phyloP scores from a whole-genome alignment of 2,113 vertebrate genomes.

The Dunckerocampus dactyliophorus region DNA sequence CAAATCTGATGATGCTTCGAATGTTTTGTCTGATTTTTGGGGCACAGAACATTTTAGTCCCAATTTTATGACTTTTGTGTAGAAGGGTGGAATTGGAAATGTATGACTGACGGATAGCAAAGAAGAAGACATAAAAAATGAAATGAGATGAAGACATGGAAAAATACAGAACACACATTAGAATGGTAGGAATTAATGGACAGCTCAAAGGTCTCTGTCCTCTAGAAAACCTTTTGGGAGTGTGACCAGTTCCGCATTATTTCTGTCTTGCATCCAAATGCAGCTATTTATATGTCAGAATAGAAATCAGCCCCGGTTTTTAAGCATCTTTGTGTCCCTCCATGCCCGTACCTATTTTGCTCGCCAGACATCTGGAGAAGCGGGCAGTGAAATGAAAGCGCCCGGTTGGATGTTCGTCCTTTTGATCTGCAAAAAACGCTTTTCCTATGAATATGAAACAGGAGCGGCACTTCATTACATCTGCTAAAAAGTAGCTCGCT shows the following conservation, averaged over 20 bases:
- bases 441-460: conserved; percentile 14
- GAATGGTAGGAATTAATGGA: neutral
- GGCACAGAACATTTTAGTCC: no score
- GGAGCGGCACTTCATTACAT: neutral
- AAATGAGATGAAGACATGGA: conserved; percentile 8
- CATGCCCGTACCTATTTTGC: neutral
- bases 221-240: neutral
- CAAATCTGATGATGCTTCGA: no score
- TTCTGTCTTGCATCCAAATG: neutral
- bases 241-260: no score
- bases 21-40: no score
- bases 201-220: conserved; percentile 3
- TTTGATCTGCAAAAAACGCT: conserved; percentile 4
- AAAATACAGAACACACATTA: neutral
- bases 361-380: conserved; percentile 38
- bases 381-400: conserved; percentile 1
- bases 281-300: neutral
- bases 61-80: neutral
- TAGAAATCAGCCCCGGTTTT: neutral
- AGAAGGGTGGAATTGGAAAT: conserved; percentile 6
- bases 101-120: conserved; percentile 38
- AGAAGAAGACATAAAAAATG: conserved; percentile 19
- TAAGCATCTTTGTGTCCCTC: conserved; percentile 3
- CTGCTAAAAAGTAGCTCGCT: neutral
- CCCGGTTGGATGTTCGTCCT: neutral